Percentiles rank a stretch among this genome's conserved stretches.
Conservation (phyloP, 2,888 invertebrate genomes). For the Operophtera brumata region DNA sequence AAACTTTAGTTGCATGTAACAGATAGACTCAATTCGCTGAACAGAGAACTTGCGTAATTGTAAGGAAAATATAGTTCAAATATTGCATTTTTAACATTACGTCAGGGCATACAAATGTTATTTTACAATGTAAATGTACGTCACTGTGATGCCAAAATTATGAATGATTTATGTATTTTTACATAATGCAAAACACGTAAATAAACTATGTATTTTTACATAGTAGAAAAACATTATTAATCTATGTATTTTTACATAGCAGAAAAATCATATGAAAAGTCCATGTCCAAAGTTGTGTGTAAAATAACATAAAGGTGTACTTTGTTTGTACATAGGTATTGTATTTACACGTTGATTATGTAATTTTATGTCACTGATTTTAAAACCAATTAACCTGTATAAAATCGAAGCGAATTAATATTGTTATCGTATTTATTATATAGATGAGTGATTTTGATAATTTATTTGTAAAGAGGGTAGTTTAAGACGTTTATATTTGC, state of each 20-base stretch:
- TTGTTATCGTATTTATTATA: constrained; percentile 76
- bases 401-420: constrained; percentile 51
- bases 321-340: constrained; percentile 16
- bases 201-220: neutral
- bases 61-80: constrained; percentile 19
- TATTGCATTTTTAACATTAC: constrained; percentile 18
- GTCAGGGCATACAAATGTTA: constrained; percentile 7
- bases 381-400: constrained; percentile 38
- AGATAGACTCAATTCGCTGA: neutral
- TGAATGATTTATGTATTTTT: constrained; percentile 11
- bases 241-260: too few species aligned
- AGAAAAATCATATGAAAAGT: neutral
- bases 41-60: constrained; percentile 8
- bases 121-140: constrained; percentile 10
- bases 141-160: constrained; percentile 21
- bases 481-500: constrained; percentile 39
- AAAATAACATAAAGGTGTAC: constrained; percentile 6
- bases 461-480: constrained; percentile 72
- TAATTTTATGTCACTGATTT: constrained; percentile 13
- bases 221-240: too few species aligned
- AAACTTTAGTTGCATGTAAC: constrained; percentile 10
- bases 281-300: constrained; percentile 12
- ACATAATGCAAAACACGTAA: neutral
- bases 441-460: constrained; percentile 70
- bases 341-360: constrained; percentile 12